A percentile compares a stretch with the other conserved stretches of the same genome.
These are phyloP conservation scores for Gymnobelideus leadbeateri DNA, from an alignment of 2,113 vertebrate genomes.

Conservation along the genomic window DNA sequence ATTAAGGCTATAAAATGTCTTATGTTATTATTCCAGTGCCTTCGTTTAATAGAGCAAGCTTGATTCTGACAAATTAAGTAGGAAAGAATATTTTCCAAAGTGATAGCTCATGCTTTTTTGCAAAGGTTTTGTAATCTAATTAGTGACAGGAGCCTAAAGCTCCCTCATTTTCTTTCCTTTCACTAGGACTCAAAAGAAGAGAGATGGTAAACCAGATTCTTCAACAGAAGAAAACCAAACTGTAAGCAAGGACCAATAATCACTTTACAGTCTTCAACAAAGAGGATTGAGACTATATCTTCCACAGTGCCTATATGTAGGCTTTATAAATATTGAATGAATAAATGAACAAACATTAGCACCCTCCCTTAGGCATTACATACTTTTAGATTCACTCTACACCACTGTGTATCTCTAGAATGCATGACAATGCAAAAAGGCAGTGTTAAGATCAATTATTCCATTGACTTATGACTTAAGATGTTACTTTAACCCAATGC, in stretches of 20 bases:
- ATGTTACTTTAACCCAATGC: neutral
- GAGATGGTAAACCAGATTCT: neutral
- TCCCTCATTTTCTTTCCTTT: slow-evolving; percentile 15
- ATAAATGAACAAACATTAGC: neutral
- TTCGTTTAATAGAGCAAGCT: slow-evolving; percentile 31
- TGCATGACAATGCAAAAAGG: neutral
- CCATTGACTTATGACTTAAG: neutral
- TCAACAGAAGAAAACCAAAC: neutral
- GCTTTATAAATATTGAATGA: neutral
- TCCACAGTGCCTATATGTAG: neutral
- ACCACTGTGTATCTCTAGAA: neutral
- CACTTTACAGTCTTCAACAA: neutral
- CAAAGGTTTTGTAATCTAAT: slow-evolving; percentile 37
- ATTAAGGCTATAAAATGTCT: slow-evolving; percentile 40
- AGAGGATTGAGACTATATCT: neutral
- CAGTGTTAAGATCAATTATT: neutral
- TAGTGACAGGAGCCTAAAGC: neutral
- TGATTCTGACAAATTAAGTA: slow-evolving; percentile 45
- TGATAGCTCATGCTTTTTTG: slow-evolving; percentile 41
- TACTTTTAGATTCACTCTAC: neutral
- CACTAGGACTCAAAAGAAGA: neutral
- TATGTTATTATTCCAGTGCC: slow-evolving; percentile 13
- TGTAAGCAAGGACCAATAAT: neutral
- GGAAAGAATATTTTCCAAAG: slow-evolving; percentile 51
- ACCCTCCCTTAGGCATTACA: neutral